phyloP scores from a whole-genome alignment of 2,113 vertebrate species.

The Stegostoma tigrinum region DNA sequence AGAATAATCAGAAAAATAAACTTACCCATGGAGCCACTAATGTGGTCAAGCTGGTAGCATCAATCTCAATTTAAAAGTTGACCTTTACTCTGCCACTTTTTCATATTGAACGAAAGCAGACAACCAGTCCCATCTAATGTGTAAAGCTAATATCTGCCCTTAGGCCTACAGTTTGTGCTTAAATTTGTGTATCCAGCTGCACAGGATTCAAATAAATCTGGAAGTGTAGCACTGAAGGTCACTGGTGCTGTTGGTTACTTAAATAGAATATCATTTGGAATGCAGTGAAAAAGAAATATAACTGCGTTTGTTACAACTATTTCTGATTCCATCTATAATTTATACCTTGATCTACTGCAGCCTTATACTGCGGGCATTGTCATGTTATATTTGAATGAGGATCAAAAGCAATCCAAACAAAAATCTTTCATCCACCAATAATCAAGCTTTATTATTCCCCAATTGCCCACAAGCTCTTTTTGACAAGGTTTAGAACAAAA shows the following conservation, averaged over 20 bases:
- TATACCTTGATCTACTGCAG: constrained; percentile 13
- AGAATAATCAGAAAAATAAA: background rate
- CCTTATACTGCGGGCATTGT: background rate
- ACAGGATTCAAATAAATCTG: background rate
- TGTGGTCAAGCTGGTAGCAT: background rate
- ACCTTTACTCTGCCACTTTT: background rate
- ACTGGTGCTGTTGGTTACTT: background rate
- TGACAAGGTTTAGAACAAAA: background rate
- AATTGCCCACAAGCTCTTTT: background rate
- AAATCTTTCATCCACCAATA: background rate
- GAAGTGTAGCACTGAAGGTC: background rate
- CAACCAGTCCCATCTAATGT: background rate
- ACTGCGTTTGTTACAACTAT: background rate
- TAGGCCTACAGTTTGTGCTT: background rate
- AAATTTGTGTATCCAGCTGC: background rate
- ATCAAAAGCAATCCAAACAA: constrained; percentile 26
- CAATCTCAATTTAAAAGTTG: background rate
- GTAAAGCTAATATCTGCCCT: background rate
- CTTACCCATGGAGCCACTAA: too few species aligned
- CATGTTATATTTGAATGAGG: constrained; percentile 6
- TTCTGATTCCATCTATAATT: constrained; percentile 19
- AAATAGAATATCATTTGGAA: background rate
- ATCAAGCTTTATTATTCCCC: constrained; percentile 1
- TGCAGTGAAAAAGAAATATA: background rate
- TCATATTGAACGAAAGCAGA: background rate